These are phyloP conservation scores for Brachirus orientalis DNA, from an alignment of 2,113 vertebrate genomes.

Conservation along the genomic window DNA sequence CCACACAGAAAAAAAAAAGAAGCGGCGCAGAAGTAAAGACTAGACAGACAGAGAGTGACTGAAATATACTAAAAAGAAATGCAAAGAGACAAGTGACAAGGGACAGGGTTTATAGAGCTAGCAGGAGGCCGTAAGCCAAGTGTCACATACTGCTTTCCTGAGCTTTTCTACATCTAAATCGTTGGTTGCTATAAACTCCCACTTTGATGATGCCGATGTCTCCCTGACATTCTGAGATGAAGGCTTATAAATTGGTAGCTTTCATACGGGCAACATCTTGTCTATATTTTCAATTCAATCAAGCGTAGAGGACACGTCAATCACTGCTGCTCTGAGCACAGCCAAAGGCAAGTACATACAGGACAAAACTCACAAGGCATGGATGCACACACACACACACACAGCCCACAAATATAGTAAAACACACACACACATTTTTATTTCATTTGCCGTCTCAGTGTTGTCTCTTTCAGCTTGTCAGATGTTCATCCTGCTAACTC, in stretches of 20 bases:
- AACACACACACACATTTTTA: constrained; percentile 31
- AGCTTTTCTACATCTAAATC: constrained; percentile 65
- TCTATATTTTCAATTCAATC: constrained; percentile 83
- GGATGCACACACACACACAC: neutral
- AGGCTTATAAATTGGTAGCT: constrained; percentile 81
- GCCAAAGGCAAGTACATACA: constrained; percentile 47
- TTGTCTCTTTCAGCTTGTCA: constrained; percentile 71
- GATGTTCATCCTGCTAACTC: constrained; percentile 70
- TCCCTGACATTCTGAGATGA: constrained; percentile 77
- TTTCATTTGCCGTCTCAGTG: constrained; percentile 55
- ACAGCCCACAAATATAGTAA: neutral
- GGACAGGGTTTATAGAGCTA: constrained; percentile 42
- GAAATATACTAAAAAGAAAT: constrained; percentile 38
- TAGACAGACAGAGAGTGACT: constrained; percentile 45
- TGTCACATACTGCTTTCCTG: constrained; percentile 65
- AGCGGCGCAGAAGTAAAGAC: constrained; percentile 33
- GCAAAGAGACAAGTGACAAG: constrained; percentile 34
- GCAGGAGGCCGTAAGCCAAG: constrained; percentile 60
- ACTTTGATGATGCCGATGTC: constrained; percentile 56
- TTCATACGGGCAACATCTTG: constrained; percentile 79
- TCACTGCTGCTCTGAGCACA: constrained; percentile 54
- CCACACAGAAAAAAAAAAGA: constrained; percentile 28
- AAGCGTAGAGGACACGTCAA: constrained; percentile 79
- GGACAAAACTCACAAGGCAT: constrained; percentile 37
- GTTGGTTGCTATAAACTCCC: constrained; percentile 61